A percentile compares a stretch with the other conserved stretches of the same genome.
Conservation (phyloP, 2,797 vertebrate species). For the Chlorospingus semifuscus region DNA sequence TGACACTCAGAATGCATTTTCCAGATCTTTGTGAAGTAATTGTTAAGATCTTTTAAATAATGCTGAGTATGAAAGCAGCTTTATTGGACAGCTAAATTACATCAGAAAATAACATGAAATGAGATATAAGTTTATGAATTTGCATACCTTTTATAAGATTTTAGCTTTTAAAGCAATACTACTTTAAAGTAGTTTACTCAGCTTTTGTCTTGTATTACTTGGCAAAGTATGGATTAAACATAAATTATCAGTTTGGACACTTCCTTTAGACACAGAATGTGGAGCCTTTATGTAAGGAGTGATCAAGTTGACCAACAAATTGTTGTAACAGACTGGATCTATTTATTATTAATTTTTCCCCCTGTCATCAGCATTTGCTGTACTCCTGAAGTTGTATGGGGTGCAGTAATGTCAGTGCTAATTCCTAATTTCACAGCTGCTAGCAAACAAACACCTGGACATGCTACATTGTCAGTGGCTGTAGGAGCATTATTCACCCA, state of each 20-base stretch:
- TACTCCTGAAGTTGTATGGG: background rate
- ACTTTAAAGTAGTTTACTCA: background rate
- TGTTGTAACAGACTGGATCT: background rate
- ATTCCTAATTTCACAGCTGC: background rate
- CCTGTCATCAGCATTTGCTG: background rate
- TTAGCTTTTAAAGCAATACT: background rate
- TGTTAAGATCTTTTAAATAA: conserved; percentile 60
- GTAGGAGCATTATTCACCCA: background rate
- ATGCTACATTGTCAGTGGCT: background rate
- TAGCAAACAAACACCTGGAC: background rate
- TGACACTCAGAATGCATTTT: conserved; percentile 48
- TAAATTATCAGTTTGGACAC: background rate
- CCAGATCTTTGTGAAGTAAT: conserved; percentile 49
- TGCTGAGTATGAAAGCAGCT: conserved; percentile 42
- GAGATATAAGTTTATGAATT: conserved; percentile 13
- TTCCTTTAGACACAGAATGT: background rate
- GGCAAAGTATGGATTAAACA: background rate
- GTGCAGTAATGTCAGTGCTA: background rate
- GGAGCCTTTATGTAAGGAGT: background rate
- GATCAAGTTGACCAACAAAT: background rate
- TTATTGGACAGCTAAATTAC: conserved; percentile 28
- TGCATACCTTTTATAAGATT: background rate
- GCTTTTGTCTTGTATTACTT: background rate
- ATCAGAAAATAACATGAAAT: conserved; percentile 13
- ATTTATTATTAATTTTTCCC: accelerated